Evolutionary conservation across 2,797 vertebrate genomes (phyloP), one percentile per base, ranked within the genome.

Genomic region (Amblyopsis hoosieri): DNA sequence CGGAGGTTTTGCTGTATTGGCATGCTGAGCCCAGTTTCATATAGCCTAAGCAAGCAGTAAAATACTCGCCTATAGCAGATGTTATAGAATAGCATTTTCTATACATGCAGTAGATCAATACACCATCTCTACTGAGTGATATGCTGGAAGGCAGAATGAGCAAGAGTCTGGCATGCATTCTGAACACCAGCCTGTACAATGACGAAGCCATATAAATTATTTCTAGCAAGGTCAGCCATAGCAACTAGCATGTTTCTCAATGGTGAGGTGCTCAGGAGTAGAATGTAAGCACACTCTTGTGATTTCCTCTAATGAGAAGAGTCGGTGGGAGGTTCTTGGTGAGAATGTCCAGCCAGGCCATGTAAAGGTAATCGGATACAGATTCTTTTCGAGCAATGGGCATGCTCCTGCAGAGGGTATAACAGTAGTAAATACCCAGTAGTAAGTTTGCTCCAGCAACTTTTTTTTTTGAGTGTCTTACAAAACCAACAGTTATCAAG

Each of bases 201-300:
- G 42, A 23, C 55, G 7, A 64, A 51, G 19, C 46, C 13, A 60
- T 64, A 69, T 49, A 8, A 65, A 53, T 45, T 48, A 42, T 65
- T 23, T 59, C 7, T 42, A 62, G 68, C 68, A 62, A 54, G 62
- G 46, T 46, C 14, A 45, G 45, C 10, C n/a, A 29, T 17, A 17
- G 23, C 60, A 6, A 5, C 48, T n/a, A 47, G 60, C 4, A 4
- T 13, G n/a, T 45, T 6, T 54, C 45, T 7, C 23, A 23, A 47
- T 14, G 48, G 45, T 1, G 12, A 37, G 14, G n/a, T 57, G 58
- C 81, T 94, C 93, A 99, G 7, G 98, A 99, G 86, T 99, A 99
- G 92, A 99, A 99, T 9, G 98, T 99, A 45, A 99, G 91, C 54
- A 99, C 97, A 4, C 95, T 99, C 93, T 96, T 96, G 91, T 99